phyloP scores from a whole-genome alignment of 2,797 vertebrate genomes.

The Botia kubotai region DNA sequence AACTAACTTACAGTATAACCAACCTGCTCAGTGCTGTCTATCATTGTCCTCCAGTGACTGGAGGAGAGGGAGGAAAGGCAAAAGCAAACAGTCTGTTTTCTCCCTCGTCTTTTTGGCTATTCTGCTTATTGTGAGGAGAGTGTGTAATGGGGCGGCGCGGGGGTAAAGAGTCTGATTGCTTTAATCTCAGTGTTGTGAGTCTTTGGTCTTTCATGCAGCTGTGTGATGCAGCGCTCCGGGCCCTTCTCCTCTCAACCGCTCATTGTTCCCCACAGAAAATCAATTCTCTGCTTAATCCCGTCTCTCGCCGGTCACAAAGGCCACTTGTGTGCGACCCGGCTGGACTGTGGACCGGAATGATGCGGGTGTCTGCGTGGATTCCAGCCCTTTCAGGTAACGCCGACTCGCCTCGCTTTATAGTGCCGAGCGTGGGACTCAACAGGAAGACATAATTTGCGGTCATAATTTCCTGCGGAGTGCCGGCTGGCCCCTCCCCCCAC shows the following conservation, averaged over 20 bases:
- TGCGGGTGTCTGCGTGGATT: constrained; percentile 99
- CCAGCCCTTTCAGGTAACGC: constrained; percentile 97
- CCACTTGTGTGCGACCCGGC: constrained; percentile 97
- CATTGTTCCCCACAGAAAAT: constrained; percentile 99
- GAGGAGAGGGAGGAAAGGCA: constrained; percentile 32
- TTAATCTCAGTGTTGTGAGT: constrained; percentile 93
- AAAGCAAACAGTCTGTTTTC: constrained; percentile 60
- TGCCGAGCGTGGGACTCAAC: constrained; percentile 92
- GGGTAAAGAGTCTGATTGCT: constrained; percentile 88
- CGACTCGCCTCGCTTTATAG: constrained; percentile 93
- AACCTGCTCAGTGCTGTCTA: constrained; percentile 35
- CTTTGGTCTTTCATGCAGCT: constrained; percentile 92
- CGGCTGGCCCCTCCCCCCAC: constrained; percentile 83
- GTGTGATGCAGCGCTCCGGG: constrained; percentile 92
- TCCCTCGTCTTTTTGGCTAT: constrained; percentile 51
- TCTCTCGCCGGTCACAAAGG: constrained; percentile 97
- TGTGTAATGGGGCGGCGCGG: constrained; percentile 54
- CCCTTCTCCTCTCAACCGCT: constrained; percentile 82
- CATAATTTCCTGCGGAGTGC: constrained; percentile 98
- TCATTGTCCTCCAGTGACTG: constrained; percentile 15
- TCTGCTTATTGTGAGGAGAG: constrained; percentile 55
- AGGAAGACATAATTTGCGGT: constrained; percentile 99
- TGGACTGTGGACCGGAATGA: constrained; percentile 97
- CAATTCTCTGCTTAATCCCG: constrained; percentile 99
- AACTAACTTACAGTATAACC: constrained; percentile 18